Conservation (phyloP, 2,888 invertebrate genomes). For the Cataglyphis rosenhaueri region DNA sequence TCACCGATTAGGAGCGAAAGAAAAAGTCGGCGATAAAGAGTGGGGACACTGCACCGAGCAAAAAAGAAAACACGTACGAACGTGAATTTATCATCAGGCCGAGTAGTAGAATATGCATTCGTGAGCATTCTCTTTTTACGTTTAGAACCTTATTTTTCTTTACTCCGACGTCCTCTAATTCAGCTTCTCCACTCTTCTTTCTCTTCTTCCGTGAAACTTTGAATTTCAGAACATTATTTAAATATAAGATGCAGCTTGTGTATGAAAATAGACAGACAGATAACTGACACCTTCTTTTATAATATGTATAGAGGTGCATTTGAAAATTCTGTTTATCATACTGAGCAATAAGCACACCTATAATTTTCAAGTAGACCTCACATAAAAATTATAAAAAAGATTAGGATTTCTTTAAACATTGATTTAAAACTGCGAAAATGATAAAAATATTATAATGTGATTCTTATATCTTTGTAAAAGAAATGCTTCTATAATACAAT, state of each 20-base stretch:
- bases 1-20: conserved; percentile 78
- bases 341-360: neutral
- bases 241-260: neutral
- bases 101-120: neutral
- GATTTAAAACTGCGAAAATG: neutral
- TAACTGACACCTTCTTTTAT: neutral
- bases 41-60: conserved; percentile 43
- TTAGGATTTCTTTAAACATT: neutral
- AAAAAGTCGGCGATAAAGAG: conserved; percentile 65
- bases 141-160: conserved; percentile 61
- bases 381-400: neutral
- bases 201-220: conserved; percentile 12
- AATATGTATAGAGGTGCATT: neutral
- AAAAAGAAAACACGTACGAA: conserved; percentile 75
- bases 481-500: neutral
- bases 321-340: neutral
- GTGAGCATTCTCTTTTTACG: conserved; percentile 3
- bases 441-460: neutral
- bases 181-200: conserved; percentile 10
- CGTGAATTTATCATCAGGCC: conserved; percentile 74
- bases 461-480: neutral
- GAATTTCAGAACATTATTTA: neutral
- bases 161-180: neutral
- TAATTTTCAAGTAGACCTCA: neutral
- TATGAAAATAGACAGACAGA: neutral